Evolutionary conservation across 2,888 invertebrate species (phyloP).

Genomic region (Melanchra persicariae): DNA sequence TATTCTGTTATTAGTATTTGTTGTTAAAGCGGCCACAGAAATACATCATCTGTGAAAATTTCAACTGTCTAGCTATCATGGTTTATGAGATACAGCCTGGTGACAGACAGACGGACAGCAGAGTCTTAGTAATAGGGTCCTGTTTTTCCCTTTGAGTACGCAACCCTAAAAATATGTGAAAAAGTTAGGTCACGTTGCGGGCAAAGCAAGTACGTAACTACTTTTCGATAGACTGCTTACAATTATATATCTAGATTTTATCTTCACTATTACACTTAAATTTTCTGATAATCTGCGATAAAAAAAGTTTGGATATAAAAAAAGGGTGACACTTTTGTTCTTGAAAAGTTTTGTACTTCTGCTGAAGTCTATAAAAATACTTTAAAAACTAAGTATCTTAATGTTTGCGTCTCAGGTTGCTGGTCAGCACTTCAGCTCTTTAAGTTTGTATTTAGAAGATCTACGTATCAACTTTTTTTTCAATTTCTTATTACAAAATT

Average conservation of each 20-base stretch:
- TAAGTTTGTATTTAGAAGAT: not conserved
- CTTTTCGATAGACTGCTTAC: not conserved
- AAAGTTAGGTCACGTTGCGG: not conserved
- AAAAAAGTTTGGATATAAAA: conserved; percentile 41
- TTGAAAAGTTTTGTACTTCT: conserved; percentile 11
- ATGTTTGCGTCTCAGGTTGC: not conserved
- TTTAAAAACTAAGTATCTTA: conserved; percentile 9
- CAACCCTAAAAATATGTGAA: too few species aligned
- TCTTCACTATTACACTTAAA: conserved; percentile 8
- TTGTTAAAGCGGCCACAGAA: too few species aligned
- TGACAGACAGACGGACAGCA: too few species aligned
- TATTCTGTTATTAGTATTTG: too few species aligned
- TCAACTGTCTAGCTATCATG: too few species aligned
- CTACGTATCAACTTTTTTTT: too few species aligned
- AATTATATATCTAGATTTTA: conserved; percentile 13
- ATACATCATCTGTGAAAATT: too few species aligned
- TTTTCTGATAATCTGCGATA: conserved; percentile 38
- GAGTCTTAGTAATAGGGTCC: too few species aligned
- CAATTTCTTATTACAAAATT: too few species aligned
- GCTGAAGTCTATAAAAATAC: conserved; percentile 12
- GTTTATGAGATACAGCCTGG: too few species aligned
- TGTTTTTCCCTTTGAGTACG: too few species aligned
- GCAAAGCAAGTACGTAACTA: not conserved
- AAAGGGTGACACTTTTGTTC: conserved; percentile 12
- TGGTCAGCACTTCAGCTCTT: conserved; percentile 3